These are phyloP conservation scores for Acronicta psi DNA, from an alignment of 2,888 invertebrate genomes.

Conservation along the genomic window DNA sequence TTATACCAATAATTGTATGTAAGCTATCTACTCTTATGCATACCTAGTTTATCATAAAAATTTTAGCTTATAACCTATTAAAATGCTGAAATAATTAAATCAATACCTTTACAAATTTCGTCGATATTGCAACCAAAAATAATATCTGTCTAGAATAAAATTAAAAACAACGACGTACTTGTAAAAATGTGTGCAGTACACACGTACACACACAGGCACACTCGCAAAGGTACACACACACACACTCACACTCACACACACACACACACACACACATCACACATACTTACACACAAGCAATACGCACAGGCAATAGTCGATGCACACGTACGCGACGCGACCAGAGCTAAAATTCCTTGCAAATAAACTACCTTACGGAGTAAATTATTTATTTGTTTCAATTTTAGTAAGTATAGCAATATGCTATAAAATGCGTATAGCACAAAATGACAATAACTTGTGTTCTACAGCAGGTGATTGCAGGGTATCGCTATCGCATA, in stretches of 20 bases:
- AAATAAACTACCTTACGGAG: background rate
- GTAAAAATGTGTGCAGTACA: slow-evolving; percentile 23
- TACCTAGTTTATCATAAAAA: slow-evolving; percentile 48
- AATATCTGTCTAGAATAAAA: slow-evolving; percentile 79
- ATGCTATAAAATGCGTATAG: too few relatives aligned
- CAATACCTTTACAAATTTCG: slow-evolving; percentile 50
- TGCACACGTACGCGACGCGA: slow-evolving; percentile 14
- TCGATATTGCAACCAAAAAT: slow-evolving; percentile 69
- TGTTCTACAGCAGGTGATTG: too few relatives aligned
- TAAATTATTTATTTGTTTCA: background rate
- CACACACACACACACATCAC: slow-evolving; percentile 20
- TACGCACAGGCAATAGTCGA: too few relatives aligned
- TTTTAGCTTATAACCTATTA: slow-evolving; percentile 43
- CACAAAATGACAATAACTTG: too few relatives aligned
- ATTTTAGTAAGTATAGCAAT: background rate
- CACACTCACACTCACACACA: slow-evolving; percentile 22
- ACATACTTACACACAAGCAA: slow-evolving; percentile 12
- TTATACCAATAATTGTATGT: slow-evolving; percentile 56
- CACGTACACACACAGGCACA: slow-evolving; percentile 15
- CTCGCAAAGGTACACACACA: slow-evolving; percentile 31
- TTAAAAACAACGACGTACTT: slow-evolving; percentile 68
- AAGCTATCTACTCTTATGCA: slow-evolving; percentile 60
- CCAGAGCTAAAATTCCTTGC: background rate
- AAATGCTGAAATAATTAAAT: slow-evolving; percentile 57
- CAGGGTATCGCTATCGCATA: too few relatives aligned